Base-by-base conservation (phyloP, 2,797 vertebrate species). In the Centroberyx gerrardi region DNA sequence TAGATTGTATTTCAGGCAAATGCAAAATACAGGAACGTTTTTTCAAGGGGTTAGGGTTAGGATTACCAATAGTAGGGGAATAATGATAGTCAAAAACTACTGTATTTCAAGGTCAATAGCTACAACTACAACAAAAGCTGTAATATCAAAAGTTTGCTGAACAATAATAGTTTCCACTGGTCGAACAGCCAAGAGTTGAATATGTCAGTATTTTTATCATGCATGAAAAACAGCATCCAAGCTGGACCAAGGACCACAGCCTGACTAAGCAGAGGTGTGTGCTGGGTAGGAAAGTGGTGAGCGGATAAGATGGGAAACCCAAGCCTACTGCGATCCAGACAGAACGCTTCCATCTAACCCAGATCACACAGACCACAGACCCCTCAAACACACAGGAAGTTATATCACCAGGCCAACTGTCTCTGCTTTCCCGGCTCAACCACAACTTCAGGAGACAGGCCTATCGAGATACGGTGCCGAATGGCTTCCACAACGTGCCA, bases 331-430 rank as follows among this genome's bases (percentile, higher is more conserved):
- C 29, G 72, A 90, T 92, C 82, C 89, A 91, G 92, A 91, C 89
- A 90, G 76, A 91, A 88, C 18, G 70, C 82, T 92, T 92, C 92
- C 90, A 87, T 87, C 83, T 53, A 87, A 86, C 88, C 88, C 90
- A 92, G 91, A 94, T 93, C 92, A 94, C 80, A 94, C 64, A 79
- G 84, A 93, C 92, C 93, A 89, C 93, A 92, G 88, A 68, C 79
- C 82, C 85, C 73, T 85, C 88, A 88, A 91, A 92, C 88, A 86
- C 83, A 86, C 85, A 89, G 86, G 90, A 89, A 87, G 90, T 92
- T 90, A 90, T 84, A 89, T 88, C 88, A 90, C 75, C 80, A 82
- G 74, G 78, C 81, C 70, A 75, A 90, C 82, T 85, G 81, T 88
- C 86, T 87, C 66, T 28, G 62, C 87, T 84, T 85, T 86, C 76